Percentiles rank a stretch among this genome's conserved stretches.
Conservation (phyloP, 2,113 vertebrate species). For the Leucopsar rothschildi region DNA sequence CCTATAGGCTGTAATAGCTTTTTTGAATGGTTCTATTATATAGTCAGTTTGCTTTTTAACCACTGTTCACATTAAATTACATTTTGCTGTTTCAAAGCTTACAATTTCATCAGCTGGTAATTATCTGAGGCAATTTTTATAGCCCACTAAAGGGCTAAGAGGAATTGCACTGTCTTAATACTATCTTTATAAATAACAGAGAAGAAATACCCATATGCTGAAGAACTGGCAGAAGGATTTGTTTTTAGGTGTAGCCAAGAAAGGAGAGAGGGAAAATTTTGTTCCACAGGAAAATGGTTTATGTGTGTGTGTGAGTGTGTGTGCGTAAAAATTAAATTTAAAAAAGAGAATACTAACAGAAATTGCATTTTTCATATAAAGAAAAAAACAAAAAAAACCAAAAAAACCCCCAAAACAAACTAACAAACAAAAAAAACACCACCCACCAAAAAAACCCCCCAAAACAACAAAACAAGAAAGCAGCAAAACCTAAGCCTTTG, state of each 20-base stretch:
- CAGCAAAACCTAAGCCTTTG: not conserved
- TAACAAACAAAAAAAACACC: too few relatives aligned
- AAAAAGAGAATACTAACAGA: not conserved
- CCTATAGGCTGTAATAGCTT: constrained; percentile 21
- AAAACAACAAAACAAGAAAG: too few relatives aligned
- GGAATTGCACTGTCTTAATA: constrained; percentile 19
- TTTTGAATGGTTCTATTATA: constrained; percentile 37
- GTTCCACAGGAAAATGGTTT: not conserved
- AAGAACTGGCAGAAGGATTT: constrained; percentile 5
- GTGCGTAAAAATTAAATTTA: not conserved
- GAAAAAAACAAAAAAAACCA: not conserved
- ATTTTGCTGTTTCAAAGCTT: constrained; percentile 43
- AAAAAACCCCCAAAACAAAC: too few relatives aligned
- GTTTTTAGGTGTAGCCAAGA: not conserved
- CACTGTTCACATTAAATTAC: constrained; percentile 42
- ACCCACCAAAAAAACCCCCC: too few relatives aligned
- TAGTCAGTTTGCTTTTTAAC: constrained; percentile 43
- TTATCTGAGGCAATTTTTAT: constrained; percentile 53
- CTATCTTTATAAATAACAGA: constrained; percentile 46
- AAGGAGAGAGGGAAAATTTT: not conserved
- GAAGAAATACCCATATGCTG: not conserved
- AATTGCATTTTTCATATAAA: not conserved
- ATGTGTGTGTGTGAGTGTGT: not conserved
- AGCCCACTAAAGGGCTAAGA: constrained; percentile 28
- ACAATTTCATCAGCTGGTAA: constrained; percentile 56